phyloP scores from a whole-genome alignment of 2,113 vertebrate species.

The Psilopogon haemacephalus region DNA sequence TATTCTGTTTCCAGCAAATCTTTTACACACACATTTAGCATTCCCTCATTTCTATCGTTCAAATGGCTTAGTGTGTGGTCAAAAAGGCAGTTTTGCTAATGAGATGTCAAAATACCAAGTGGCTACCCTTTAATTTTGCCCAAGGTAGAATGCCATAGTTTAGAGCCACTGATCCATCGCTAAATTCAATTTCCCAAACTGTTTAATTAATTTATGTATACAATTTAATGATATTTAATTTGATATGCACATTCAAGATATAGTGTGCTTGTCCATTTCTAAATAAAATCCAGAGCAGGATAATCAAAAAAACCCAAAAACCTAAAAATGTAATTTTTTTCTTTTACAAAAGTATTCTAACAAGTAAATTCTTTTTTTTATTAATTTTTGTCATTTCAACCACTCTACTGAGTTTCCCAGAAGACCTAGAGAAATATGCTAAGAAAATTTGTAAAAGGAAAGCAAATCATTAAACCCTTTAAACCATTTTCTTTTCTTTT shows the following conservation, averaged over 20 bases:
- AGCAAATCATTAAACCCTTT: background rate
- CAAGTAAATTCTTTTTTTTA: background rate
- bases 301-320: constrained; percentile 49
- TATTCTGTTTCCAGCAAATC: background rate
- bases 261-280: background rate
- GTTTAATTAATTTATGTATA: constrained; percentile 72
- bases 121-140: constrained; percentile 70
- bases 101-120: constrained; percentile 59
- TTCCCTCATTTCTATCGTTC: background rate
- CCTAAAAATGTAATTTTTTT: background rate
- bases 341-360: background rate
- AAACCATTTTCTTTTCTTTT: background rate
- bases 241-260: constrained; percentile 46
- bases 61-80: background rate
- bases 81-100: constrained; percentile 48
- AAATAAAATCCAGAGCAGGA: constrained; percentile 37
- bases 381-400: background rate
- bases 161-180: constrained; percentile 68
- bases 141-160: constrained; percentile 53
- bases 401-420: background rate
- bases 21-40: background rate
- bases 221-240: constrained; percentile 71
- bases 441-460: background rate
- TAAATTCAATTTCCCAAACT: constrained; percentile 71
- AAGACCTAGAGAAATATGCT: background rate